Evolutionary conservation across 35 echinoderm and acorn worm species (phyloP).

Genomic region (Acanthaster planci): DNA sequence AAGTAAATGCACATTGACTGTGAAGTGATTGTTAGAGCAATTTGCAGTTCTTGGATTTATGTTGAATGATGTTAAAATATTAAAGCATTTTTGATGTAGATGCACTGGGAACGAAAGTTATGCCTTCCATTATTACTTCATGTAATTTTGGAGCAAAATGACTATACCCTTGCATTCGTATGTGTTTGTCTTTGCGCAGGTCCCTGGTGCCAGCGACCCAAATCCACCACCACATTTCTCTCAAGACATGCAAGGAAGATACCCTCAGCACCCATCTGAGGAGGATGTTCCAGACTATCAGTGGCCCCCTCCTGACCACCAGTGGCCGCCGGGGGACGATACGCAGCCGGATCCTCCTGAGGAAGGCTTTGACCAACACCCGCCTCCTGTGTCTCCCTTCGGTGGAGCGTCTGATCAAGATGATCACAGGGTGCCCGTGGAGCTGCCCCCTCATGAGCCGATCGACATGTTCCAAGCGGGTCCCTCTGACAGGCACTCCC

Average conservation of each 20-base stretch:
- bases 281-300: slow-evolving; percentile 8
- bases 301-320: slow-evolving; percentile 16
- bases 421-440: background rate
- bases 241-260: too few species aligned
- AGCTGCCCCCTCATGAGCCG: background rate
- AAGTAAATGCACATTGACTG: too few species aligned
- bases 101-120: background rate
- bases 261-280: background rate
- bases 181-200: background rate
- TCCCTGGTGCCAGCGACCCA: background rate
- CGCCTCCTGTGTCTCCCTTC: background rate
- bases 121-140: background rate
- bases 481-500: background rate
- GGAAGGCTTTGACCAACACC: background rate
- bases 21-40: too few species aligned
- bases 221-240: background rate
- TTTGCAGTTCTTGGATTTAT: too few species aligned
- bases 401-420: background rate
- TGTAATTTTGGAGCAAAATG: background rate
- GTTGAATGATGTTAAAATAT: too few species aligned
- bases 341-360: background rate
- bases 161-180: background rate
- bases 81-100: too few species aligned
- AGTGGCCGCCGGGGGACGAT: slow-evolving; percentile 2
- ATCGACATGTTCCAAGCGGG: slow-evolving; percentile 11